Evolutionary conservation across 1,140 invertebrate species (phyloP).

Genomic region (silkworm (Bombyx mori)): DNA sequence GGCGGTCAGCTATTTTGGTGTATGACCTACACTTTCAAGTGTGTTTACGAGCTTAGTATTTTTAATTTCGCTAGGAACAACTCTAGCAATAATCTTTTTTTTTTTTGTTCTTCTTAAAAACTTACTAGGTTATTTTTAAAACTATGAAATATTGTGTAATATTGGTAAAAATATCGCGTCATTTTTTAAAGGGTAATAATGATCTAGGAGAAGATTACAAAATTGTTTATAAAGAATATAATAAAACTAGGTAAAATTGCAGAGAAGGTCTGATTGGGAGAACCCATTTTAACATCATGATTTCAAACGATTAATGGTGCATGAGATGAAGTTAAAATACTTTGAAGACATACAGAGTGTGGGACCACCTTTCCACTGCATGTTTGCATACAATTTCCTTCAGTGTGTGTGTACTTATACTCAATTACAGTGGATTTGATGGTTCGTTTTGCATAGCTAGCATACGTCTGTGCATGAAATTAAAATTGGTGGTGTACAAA

Average conservation of each 20-base stretch:
- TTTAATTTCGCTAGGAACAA: slow-evolving; percentile 38
- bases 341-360: slow-evolving; percentile 45
- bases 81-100: slow-evolving; percentile 32
- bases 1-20: slow-evolving; percentile 38
- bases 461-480: slow-evolving; percentile 40
- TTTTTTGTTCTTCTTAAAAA: slow-evolving; percentile 42
- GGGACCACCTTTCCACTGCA: slow-evolving; percentile 40
- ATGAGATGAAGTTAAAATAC: slow-evolving; percentile 42
- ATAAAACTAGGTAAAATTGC: slow-evolving; percentile 38
- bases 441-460: slow-evolving; percentile 49
- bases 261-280: slow-evolving; percentile 36
- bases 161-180: slow-evolving; percentile 33
- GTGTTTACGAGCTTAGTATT: slow-evolving; percentile 26
- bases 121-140: slow-evolving; percentile 29
- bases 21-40: slow-evolving; percentile 31
- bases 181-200: slow-evolving; percentile 38
- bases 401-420: slow-evolving; percentile 28
- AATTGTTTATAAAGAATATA: slow-evolving; percentile 29
- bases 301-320: slow-evolving; percentile 37
- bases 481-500: slow-evolving; percentile 41
- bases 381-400: slow-evolving; percentile 38
- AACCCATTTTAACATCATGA: slow-evolving; percentile 30
- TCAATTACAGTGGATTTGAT: slow-evolving; percentile 41
- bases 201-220: slow-evolving; percentile 33
- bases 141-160: slow-evolving; percentile 31